Conservation (phyloP, 2,888 invertebrate genomes). For the Troides aeacus region DNA sequence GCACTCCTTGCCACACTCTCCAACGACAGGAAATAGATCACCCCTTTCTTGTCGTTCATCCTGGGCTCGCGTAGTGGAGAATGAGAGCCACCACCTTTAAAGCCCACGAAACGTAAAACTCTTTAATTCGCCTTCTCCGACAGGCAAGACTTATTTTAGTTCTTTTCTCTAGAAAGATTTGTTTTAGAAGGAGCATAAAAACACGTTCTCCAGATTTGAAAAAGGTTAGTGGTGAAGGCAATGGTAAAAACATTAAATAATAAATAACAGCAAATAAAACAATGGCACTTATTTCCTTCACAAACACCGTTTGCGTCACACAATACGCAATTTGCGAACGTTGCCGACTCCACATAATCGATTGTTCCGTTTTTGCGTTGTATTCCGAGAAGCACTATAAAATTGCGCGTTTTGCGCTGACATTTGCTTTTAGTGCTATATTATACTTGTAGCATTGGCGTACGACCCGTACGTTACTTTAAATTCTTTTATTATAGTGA, state of each 20-base stretch:
- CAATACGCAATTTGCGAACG: slow-evolving; percentile 15
- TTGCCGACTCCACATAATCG: slow-evolving; percentile 12
- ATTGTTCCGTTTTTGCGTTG: slow-evolving; percentile 20
- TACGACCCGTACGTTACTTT: no score
- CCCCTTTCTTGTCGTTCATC: no score
- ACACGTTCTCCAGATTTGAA: not conserved
- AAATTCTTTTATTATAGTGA: no score
- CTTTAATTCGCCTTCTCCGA: no score
- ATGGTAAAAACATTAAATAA: not conserved
- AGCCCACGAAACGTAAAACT: no score
- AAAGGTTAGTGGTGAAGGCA: not conserved
- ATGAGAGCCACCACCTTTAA: no score
- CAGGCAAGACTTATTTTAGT: no score
- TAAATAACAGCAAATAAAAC: not conserved
- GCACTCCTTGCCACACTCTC: no score
- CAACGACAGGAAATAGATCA: no score
- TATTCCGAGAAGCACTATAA: slow-evolving; percentile 16
- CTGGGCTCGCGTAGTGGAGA: no score
- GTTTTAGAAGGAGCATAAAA: not conserved
- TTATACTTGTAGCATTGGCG: not conserved
- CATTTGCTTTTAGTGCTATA: not conserved
- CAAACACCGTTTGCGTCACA: not conserved
- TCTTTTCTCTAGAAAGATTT: not conserved
- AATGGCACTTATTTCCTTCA: slow-evolving; percentile 4
- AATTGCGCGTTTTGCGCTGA: slow-evolving; percentile 5